Percentiles rank a stretch among this genome's conserved stretches.
Conservation (phyloP, 92 coral and sea anemone species). For the Metridium senile region DNA sequence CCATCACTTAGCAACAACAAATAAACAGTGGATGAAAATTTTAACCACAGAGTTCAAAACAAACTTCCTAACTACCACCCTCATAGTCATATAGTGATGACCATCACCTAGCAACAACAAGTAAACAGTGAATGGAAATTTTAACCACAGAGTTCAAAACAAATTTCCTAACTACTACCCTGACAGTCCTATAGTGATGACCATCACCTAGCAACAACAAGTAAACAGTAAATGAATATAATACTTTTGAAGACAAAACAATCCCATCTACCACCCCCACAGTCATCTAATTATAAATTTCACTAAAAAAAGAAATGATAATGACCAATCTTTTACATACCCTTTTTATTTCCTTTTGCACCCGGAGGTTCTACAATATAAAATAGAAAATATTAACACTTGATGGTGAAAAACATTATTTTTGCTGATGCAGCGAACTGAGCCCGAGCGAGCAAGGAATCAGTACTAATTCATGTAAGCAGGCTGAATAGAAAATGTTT, state of each 20-base stretch:
- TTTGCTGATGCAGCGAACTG: too few relatives aligned
- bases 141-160: not conserved
- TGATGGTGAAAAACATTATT: too few relatives aligned
- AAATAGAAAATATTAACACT: not conserved
- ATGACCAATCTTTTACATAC: too few relatives aligned
- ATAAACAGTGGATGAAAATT: not conserved
- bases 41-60: not conserved
- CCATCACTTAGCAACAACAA: constrained; percentile 17
- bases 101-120: constrained; percentile 19
- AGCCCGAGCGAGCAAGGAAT: too few relatives aligned
- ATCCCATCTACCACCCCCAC: constrained; percentile 51
- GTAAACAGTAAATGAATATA: not conserved
- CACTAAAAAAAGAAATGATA: too few relatives aligned
- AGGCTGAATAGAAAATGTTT: too few relatives aligned
- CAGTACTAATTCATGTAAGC: too few relatives aligned
- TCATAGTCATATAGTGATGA: constrained; percentile 25
- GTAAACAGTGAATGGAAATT: not conserved
- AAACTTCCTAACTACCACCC: constrained; percentile 48
- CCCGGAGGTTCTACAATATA: not conserved
- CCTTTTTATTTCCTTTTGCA: not conserved
- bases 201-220: not conserved
- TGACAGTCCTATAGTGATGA: not conserved
- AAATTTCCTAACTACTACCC: not conserved
- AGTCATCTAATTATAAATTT: constrained; percentile 11
- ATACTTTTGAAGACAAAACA: constrained; percentile 27